Conservation (phyloP, 30 jellyfish, hydroid and myxozoan genomes). For the Aurelia sp. region DNA sequence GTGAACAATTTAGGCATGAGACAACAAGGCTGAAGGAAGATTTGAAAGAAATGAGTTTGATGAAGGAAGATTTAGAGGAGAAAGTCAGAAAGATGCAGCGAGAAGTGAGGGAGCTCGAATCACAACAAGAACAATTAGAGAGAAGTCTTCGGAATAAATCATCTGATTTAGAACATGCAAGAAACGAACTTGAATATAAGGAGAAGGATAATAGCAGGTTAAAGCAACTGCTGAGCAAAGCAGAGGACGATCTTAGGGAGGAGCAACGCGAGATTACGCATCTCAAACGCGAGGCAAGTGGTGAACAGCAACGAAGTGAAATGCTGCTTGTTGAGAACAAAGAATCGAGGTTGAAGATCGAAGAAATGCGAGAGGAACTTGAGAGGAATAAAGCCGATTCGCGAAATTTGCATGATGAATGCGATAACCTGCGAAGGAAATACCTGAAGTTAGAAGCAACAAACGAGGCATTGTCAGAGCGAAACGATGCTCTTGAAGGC, state of each 20-base stretch:
- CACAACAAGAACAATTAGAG: conserved; percentile 18
- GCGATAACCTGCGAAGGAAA: conserved; percentile 36
- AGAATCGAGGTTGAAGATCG: conserved; percentile 23
- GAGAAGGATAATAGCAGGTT: conserved; percentile 51
- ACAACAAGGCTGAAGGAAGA: conserved; percentile 44
- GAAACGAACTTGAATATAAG: conserved; percentile 47
- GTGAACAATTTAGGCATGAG: conserved; percentile 49
- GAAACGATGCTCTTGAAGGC: conserved; percentile 56
- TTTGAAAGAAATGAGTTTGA: conserved; percentile 16
- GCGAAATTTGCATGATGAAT: conserved; percentile 42
- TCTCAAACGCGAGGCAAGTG: conserved; percentile 16
- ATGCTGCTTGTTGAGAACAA: conserved; percentile 27
- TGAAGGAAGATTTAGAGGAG: conserved; percentile 57
- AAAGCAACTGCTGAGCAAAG: conserved; percentile 45
- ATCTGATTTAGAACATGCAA: conserved; percentile 43
- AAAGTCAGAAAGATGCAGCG: conserved; percentile 44
- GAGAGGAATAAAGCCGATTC: conserved; percentile 31
- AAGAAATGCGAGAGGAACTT: conserved; percentile 36
- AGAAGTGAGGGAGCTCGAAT: conserved; percentile 53
- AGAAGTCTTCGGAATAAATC: conserved; percentile 36
- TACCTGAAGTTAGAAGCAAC: conserved; percentile 67
- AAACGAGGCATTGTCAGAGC: conserved; percentile 52
- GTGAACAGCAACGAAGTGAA: conserved; percentile 43
- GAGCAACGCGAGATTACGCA: conserved; percentile 25
- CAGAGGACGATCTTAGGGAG: conserved; percentile 54